phyloP scores from a whole-genome alignment of 2,797 vertebrate species.

The Gallinago nigripennis region DNA sequence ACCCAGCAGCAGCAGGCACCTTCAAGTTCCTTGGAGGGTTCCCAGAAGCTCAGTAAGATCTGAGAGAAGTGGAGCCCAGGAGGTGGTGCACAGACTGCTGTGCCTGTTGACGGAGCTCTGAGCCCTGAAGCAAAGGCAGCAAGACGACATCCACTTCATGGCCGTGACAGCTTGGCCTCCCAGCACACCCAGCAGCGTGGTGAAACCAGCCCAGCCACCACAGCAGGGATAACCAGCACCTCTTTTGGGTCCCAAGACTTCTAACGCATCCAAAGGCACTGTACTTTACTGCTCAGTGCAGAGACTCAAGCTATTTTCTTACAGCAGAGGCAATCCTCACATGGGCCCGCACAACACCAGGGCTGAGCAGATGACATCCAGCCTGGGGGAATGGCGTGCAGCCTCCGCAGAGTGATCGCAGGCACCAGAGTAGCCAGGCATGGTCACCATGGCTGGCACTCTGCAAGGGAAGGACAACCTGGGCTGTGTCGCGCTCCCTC shows the following conservation, averaged over 20 bases:
- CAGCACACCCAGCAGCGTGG: neutral
- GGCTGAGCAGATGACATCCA: neutral
- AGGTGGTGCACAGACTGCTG: neutral
- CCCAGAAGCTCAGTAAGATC: neutral
- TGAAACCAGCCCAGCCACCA: neutral
- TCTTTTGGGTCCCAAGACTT: neutral
- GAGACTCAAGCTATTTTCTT: neutral
- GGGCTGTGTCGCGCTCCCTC: accelerated
- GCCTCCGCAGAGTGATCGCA: neutral
- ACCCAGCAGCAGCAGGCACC: neutral
- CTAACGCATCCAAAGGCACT: accelerated
- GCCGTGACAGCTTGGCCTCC: neutral
- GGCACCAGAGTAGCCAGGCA: neutral
- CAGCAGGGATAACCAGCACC: neutral
- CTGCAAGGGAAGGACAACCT: neutral
- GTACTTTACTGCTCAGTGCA: neutral
- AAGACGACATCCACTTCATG: neutral
- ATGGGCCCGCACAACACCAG: too few species aligned
- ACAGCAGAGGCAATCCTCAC: neutral
- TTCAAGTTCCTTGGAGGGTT: neutral
- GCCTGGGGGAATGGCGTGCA: accelerated
- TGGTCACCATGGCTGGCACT: accelerated
- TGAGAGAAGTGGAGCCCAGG: neutral
- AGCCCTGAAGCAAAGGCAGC: neutral
- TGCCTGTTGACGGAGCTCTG: neutral